Conservation (phyloP, 2,797 vertebrate genomes). For the Australoheros facetus region DNA sequence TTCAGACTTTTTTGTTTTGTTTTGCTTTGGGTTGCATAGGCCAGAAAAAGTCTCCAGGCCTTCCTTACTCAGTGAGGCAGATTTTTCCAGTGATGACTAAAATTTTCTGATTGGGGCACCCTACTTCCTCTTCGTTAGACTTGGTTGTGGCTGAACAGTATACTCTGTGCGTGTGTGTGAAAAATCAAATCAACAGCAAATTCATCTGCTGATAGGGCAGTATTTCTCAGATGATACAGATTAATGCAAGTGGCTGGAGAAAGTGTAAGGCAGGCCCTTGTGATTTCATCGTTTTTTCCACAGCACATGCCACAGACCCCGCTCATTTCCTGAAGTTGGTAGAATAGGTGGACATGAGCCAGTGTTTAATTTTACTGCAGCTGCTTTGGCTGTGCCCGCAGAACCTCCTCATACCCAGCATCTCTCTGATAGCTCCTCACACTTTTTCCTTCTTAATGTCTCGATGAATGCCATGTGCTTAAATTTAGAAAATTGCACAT, state of each 20-base stretch:
- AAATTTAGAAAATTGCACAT: constrained; percentile 8
- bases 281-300: constrained; percentile 68
- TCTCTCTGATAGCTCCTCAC: constrained; percentile 2
- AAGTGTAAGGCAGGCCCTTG: constrained; percentile 39
- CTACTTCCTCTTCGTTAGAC: constrained; percentile 41
- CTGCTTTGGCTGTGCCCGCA: constrained; percentile 46
- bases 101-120: constrained; percentile 62
- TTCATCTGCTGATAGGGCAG: background rate
- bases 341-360: constrained; percentile 60
- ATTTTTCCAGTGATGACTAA: constrained; percentile 82
- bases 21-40: constrained; percentile 57
- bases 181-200: constrained; percentile 7
- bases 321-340: constrained; percentile 74
- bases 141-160: constrained; percentile 35
- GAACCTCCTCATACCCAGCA: constrained; percentile 17
- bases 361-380: constrained; percentile 61
- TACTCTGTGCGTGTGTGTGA: constrained; percentile 3
- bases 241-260: constrained; percentile 41
- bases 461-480: background rate
- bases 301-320: constrained; percentile 48
- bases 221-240: constrained; percentile 47
- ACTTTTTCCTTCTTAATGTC: constrained; percentile 1
- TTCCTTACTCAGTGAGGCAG: constrained; percentile 55
- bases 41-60: constrained; percentile 65
- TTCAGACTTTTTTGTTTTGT: constrained; percentile 51